These are phyloP conservation scores for Drymonia ruficornis DNA, from an alignment of 2,888 invertebrate species.

Conservation along the genomic window DNA sequence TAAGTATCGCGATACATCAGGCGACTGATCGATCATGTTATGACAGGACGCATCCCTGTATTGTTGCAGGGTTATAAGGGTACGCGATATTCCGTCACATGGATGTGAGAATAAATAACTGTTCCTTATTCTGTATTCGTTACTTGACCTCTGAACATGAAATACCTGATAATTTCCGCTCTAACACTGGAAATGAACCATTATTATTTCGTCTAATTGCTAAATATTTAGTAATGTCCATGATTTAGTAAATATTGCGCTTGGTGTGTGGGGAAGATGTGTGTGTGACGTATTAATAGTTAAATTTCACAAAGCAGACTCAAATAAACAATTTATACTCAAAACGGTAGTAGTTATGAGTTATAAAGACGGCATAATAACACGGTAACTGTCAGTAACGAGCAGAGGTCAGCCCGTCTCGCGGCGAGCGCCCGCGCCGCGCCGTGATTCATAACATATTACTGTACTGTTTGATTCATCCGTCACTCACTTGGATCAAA, in stretches of 20 bases:
- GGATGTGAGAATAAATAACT: slow-evolving; percentile 5
- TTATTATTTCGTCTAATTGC: no score
- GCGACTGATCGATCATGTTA: slow-evolving; percentile 72
- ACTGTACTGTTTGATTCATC: slow-evolving; percentile 1
- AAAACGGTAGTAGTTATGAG: slow-evolving; percentile 11
- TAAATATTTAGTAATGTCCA: no score
- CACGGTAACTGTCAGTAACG: slow-evolving; percentile 2
- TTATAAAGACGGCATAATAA: slow-evolving; percentile 10
- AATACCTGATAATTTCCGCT: no score
- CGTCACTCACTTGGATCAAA: slow-evolving; percentile 1
- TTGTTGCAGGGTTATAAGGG: slow-evolving; percentile 50
- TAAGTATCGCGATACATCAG: slow-evolving; percentile 41
- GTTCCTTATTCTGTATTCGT: no score
- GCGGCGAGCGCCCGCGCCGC: neutral
- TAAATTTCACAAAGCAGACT: neutral
- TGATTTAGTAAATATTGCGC: no score
- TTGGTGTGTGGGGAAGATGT: no score
- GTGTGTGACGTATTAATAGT: no score
- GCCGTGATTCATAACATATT: slow-evolving; percentile 3
- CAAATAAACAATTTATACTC: slow-evolving; percentile 1
- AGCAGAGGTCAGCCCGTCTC: slow-evolving; percentile 6
- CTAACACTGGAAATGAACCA: no score
- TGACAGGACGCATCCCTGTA: slow-evolving; percentile 53
- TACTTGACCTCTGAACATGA: no score
- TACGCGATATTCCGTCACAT: slow-evolving; percentile 11